Base-by-base conservation (phyloP, 2,888 invertebrate species). In the Caenorhabditis sp. region DNA sequence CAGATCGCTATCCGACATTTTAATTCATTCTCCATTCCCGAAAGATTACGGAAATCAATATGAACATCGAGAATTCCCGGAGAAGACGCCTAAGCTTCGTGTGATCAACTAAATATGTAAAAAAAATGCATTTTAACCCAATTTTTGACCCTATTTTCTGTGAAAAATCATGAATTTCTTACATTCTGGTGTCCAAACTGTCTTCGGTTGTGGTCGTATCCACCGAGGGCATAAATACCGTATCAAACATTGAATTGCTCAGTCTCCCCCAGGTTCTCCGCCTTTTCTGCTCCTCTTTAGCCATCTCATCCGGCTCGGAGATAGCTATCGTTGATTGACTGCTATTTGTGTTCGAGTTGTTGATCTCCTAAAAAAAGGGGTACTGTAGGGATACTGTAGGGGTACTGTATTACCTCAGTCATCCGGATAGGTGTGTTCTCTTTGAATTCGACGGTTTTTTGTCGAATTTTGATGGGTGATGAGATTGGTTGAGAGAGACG, bases 1-100 rank as follows among this genome's bases (percentile, higher is more conserved):
- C 72, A 72, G 72, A 58, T 67, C 62, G 64, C 64, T 72, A 10
- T 67, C 72, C n/a, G 72, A 72, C 49, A 63, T 60, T 54, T 61
- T 60, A 64, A 14, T 31, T 14, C 64, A 36, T 53, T 73, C 73
- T 1, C 73, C 73, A 23, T 73, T 73, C 26, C 73, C 73, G 0
- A 73, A 73, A 31, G 73, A 73, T 50, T 73, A 43, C 14, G 8
- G 14, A 17, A 43, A 43, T 14, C 43, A 10, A 17, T 43, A 43
- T 43, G 43, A 17, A 43, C 12, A 43, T 43, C 17, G 14, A 17
- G 43, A 43, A 43, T 10, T 17, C 14, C 43, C 43, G 3, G 43
- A 43, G 10, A 43, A 43, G 17, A 17, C 43, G 17, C 14, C 43
- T 14, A 10, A 10, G 43, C 17, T 43, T 10, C 43, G 43, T 17